Conservation (phyloP, 2,797 vertebrate species). For the Cygnus olor region DNA sequence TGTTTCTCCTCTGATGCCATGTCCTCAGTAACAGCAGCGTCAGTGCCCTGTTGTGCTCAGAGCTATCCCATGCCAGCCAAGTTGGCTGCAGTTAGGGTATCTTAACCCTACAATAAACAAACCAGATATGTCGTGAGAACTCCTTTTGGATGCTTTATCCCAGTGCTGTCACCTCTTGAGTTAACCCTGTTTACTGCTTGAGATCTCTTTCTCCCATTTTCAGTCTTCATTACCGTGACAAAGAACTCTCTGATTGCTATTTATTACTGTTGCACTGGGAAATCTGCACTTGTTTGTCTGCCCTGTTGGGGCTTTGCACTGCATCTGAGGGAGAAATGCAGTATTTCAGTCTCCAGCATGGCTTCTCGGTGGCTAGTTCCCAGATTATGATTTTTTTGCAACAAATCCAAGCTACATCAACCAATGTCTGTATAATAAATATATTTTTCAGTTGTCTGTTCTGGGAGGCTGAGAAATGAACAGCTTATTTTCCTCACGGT, state of each 20-base stretch:
- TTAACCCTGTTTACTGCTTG: not conserved
- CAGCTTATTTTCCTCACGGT: not conserved
- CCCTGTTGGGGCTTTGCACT: not conserved
- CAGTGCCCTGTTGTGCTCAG: not conserved
- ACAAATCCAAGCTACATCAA: not conserved
- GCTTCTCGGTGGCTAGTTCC: not conserved
- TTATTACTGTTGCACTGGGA: not conserved
- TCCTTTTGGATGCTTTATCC: not conserved
- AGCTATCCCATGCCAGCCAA: not conserved
- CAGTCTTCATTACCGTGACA: not conserved
- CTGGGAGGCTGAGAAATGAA: not conserved
- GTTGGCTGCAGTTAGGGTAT: not conserved
- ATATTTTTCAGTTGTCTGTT: not conserved
- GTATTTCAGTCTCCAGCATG: not conserved
- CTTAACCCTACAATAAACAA: not conserved
- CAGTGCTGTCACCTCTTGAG: not conserved
- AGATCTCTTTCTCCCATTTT: not conserved
- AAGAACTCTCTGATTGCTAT: not conserved
- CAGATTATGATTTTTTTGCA: not conserved
- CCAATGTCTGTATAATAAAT: accelerated
- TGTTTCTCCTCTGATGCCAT: not conserved
- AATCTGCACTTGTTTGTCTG: not conserved
- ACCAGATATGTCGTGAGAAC: not conserved
- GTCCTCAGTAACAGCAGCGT: not conserved
- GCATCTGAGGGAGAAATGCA: not conserved